Base-by-base conservation (phyloP, 1,140 invertebrate genomes). In the Aphidius ervi region DNA sequence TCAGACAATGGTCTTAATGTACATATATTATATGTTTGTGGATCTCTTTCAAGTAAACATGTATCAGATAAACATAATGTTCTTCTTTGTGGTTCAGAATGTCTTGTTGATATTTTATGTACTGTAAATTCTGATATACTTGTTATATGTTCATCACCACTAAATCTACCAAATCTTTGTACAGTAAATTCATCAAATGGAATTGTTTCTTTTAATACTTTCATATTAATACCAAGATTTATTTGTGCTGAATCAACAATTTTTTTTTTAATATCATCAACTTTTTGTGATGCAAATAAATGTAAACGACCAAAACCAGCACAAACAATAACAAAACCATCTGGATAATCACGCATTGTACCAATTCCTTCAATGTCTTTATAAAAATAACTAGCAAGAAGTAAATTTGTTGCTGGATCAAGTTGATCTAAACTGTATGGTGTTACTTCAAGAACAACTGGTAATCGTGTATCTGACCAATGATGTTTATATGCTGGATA, bases 21-120 rank as follows among this genome's bases (percentile, higher is more conserved):
- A 65, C 86, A 90, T 63, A 96, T 89, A 68, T 88, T 92, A 76
- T 99, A 99, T 1, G 95, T 97, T 70, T 93, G 92, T 31, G 94
- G 94, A 83, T 99, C 97, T 69, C 97, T 83, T 82, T 99, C 97
- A 41, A 99, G 77, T 20, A 99, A 81, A 81, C 96, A 99, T 0
- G 90, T 91, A 77, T 99, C 97, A 0, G 94, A 95, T 0, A 99
- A 82, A 74, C 96, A 98, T n/a, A 99, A 82, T 3, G 92, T 92
- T 62, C 96, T 83, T 65, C 91, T 82, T 41, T 94, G 88, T 5
- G 88, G 86, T 67, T 93, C 91, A 64, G 84, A 82, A 76, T 95
- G 90, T 50, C 93, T 83, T 6, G 83, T 77, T 9, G 86, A 86
- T 62, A 86, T 86, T 81, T 98, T 98, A 70, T 96, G 90, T 5